Percentiles rank a stretch among this genome's conserved stretches.
These are phyloP conservation scores for Tenthredo amoena DNA, from an alignment of 2,888 invertebrate species.

Conservation along the genomic window DNA sequence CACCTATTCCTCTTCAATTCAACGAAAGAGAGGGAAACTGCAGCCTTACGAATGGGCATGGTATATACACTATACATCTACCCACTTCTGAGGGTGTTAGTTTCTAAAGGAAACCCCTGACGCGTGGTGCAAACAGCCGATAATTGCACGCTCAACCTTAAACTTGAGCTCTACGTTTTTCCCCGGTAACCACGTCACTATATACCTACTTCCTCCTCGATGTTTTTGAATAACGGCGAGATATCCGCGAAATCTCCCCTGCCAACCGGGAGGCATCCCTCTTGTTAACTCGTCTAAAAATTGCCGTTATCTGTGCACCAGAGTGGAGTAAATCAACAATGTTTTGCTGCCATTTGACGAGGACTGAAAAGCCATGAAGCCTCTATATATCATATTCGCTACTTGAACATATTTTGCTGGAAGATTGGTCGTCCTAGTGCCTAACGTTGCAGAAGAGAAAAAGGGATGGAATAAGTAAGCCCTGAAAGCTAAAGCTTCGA, in stretches of 20 bases:
- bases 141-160: constrained; percentile 42
- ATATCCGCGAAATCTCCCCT: not conserved
- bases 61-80: not conserved
- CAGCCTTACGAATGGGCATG: not conserved
- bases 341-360: not conserved
- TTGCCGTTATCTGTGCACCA: not conserved
- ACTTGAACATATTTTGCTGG: not conserved
- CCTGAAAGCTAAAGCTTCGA: not conserved
- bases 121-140: constrained; percentile 34
- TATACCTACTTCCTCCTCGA: not conserved
- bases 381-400: not conserved
- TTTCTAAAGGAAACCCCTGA: constrained; percentile 7
- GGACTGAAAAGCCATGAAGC: not conserved
- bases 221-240: not conserved
- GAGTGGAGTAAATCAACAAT: not conserved
- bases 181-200: not conserved
- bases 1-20: not conserved
- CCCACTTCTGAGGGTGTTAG: constrained; percentile 29
- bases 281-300: not conserved
- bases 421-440: not conserved
- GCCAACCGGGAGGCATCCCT: not conserved
- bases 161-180: constrained; percentile 9
- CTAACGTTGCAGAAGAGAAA: constrained; percentile 8
- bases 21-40: not conserved
- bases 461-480: constrained; percentile 16